Percentiles rank a stretch among this genome's conserved stretches.
Evolutionary conservation across 53 echinoderm and acorn worm genomes (phyloP).

Genomic region (Actinopyga echinites): DNA sequence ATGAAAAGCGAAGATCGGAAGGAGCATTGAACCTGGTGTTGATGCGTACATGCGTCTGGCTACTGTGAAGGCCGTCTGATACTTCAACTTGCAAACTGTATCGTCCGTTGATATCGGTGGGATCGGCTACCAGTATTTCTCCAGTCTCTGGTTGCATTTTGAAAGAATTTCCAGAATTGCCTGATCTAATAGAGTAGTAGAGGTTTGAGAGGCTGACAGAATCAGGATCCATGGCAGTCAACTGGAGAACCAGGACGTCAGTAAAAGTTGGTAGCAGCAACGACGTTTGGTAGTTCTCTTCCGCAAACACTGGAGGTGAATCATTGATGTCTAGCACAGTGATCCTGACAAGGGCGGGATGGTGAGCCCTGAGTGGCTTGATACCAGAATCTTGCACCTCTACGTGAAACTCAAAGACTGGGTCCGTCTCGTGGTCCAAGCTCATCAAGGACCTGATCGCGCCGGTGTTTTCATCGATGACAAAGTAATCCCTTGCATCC

Average conservation of each 20-base stretch:
- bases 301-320: slow-evolving; percentile 74
- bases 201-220: slow-evolving; percentile 89
- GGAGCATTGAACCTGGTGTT: slow-evolving; percentile 54
- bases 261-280: slow-evolving; percentile 88
- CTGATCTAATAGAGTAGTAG: slow-evolving; percentile 79
- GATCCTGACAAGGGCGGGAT: slow-evolving; percentile 78
- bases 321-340: slow-evolving; percentile 95
- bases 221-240: slow-evolving; percentile 77
- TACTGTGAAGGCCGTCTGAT: slow-evolving; percentile 83
- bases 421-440: slow-evolving; percentile 84
- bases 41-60: slow-evolving; percentile 67
- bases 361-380: slow-evolving; percentile 65
- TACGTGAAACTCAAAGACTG: slow-evolving; percentile 82
- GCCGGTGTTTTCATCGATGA: slow-evolving; percentile 91
- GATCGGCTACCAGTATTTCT: slow-evolving; percentile 67
- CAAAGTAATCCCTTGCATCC: slow-evolving; percentile 87
- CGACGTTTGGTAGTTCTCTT: slow-evolving; percentile 60
- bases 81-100: slow-evolving; percentile 81
- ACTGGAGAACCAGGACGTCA: slow-evolving; percentile 74
- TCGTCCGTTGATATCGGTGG: slow-evolving; percentile 49
- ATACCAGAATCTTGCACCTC: slow-evolving; percentile 80
- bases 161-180: slow-evolving; percentile 73
- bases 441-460: slow-evolving; percentile 85
- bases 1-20: slow-evolving; percentile 79
- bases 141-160: slow-evolving; percentile 64